Conservation (phyloP, 23 tunicate genomes). For the Styela plicata region DNA sequence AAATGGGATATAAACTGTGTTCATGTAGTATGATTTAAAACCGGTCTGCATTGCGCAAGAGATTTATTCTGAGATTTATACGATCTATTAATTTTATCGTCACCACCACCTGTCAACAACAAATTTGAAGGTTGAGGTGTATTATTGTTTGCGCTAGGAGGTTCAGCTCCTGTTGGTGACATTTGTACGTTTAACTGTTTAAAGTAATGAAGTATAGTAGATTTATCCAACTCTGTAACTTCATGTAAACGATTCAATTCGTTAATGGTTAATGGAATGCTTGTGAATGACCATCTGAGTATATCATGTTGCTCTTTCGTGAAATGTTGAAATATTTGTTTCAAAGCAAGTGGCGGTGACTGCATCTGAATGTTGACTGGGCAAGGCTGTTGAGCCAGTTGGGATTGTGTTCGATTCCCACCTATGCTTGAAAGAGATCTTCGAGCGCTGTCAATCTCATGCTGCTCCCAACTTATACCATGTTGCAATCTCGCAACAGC, state of each 20-base stretch:
- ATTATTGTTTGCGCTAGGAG: too few relatives aligned
- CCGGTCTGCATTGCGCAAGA: too few relatives aligned
- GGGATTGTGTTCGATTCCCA: neutral
- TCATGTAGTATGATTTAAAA: too few relatives aligned
- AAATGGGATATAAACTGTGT: too few relatives aligned
- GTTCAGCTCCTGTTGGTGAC: neutral
- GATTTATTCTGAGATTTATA: too few relatives aligned
- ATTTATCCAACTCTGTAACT: neutral
- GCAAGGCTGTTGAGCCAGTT: neutral
- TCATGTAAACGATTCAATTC: neutral
- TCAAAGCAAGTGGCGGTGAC: neutral
- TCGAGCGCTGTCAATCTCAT: conserved; percentile 55
- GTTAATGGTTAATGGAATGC: neutral
- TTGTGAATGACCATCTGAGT: neutral
- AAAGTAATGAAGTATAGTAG: neutral
- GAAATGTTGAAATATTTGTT: neutral
- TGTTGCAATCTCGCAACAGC: conserved; percentile 40
- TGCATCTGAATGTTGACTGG: too few relatives aligned
- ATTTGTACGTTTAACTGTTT: neutral
- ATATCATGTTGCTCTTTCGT: neutral
- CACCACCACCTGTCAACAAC: too few relatives aligned
- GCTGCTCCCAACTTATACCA: conserved; percentile 83
- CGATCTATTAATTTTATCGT: too few relatives aligned
- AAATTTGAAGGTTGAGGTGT: too few relatives aligned
- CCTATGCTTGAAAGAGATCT: neutral